Evolutionary conservation across 2,113 vertebrate species (phyloP).

Genomic region (Corythoichthys intestinalis): DNA sequence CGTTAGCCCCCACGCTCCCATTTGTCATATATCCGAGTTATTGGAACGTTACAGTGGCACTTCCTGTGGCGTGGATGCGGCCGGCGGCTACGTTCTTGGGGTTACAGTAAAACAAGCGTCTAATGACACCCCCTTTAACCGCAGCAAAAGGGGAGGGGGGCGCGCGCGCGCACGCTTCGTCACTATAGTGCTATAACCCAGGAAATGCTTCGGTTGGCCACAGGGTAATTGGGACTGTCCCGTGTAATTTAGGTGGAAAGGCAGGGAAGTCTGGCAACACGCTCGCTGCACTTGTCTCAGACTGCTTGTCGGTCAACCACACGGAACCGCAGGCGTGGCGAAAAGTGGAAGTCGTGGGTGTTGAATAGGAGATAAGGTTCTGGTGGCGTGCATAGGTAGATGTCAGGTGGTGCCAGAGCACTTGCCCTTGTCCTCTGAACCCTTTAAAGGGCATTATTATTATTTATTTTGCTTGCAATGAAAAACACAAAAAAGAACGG

Average conservation of each 20-base stretch:
- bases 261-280: slow-evolving; percentile 60
- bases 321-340: slow-evolving; percentile 46
- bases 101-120: slow-evolving; percentile 75
- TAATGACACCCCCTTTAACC: slow-evolving; percentile 73
- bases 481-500: too few species aligned
- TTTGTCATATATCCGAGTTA: slow-evolving; percentile 63
- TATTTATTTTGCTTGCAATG: too few species aligned
- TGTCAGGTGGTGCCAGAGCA: too few species aligned
- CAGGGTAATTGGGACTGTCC: slow-evolving; percentile 82
- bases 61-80: slow-evolving; percentile 69
- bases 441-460: too few species aligned
- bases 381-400: too few species aligned
- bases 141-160: slow-evolving; percentile 48
- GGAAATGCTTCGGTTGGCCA: slow-evolving; percentile 82
- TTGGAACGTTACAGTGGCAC: slow-evolving; percentile 56
- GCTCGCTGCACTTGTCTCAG: slow-evolving; percentile 74
- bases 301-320: slow-evolving; percentile 71
- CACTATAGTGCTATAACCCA: slow-evolving; percentile 70
- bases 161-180: slow-evolving; percentile 43
- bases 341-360: too few species aligned
- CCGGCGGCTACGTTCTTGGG: slow-evolving; percentile 69
- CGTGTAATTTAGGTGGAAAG: slow-evolving; percentile 76
- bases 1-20: slow-evolving; percentile 40
- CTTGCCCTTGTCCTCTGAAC: too few species aligned
- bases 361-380: too few species aligned